Evolutionary conservation across 92 coral and sea anemone genomes (phyloP).

Genomic region (Palythoa caribaeorum): DNA sequence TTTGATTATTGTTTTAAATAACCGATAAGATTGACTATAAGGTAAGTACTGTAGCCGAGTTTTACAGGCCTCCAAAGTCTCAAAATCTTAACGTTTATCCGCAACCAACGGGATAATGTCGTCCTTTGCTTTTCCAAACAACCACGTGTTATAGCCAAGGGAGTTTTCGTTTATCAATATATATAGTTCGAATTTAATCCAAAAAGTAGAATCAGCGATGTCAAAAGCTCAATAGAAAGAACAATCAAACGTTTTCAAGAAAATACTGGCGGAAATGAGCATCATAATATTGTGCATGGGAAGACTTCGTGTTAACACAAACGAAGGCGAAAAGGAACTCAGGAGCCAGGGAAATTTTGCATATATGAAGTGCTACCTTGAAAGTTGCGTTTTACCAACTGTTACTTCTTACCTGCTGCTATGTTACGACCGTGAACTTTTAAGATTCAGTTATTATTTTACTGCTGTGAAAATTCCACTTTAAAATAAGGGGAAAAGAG

Average conservation of each 20-base stretch:
- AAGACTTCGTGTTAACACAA: constrained; percentile 33
- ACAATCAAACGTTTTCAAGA: neutral
- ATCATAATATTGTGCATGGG: neutral
- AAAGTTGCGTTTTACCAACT: neutral
- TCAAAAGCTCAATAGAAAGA: neutral
- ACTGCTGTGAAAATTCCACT: neutral
- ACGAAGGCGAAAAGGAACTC: neutral
- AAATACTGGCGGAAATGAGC: neutral
- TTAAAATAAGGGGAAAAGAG: neutral
- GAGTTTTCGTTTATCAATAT: neutral
- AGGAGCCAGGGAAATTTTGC: constrained; percentile 25
- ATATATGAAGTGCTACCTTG: constrained; percentile 31
- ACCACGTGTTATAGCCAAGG: neutral
- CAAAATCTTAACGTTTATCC: too few species aligned
- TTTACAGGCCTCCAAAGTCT: too few species aligned
- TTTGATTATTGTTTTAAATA: too few species aligned
- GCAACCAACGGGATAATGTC: too few species aligned
- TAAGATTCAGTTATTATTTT: neutral
- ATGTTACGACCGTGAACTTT: neutral
- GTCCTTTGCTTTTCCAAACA: neutral
- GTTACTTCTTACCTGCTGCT: constrained; percentile 12
- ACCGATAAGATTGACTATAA: too few species aligned
- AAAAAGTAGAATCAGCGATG: neutral
- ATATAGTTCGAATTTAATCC: neutral
- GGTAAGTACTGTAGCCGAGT: too few species aligned